Conservation (phyloP, 2,888 invertebrate genomes). For the Rhamphomyia laevipes region DNA sequence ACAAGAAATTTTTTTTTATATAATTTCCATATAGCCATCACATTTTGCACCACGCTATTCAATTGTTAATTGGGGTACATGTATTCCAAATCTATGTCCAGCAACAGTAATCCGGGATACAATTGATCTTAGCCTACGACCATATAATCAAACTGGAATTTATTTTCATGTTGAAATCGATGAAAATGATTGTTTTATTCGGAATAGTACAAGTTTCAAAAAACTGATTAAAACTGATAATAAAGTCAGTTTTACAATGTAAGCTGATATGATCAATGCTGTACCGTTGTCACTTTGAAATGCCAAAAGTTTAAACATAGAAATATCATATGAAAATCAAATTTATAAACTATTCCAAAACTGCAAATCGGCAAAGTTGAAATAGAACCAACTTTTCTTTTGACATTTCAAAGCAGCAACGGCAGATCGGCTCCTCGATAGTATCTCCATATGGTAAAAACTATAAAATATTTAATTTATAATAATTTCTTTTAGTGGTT, state of each 20-base stretch:
- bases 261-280: conserved; percentile 21
- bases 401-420: too few species aligned
- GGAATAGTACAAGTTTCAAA: conserved; percentile 27
- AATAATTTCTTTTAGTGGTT: conserved; percentile 14
- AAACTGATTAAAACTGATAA: conserved; percentile 28
- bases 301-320: conserved; percentile 10
- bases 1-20: neutral
- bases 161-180: conserved; percentile 46
- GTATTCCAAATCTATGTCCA: conserved; percentile 52
- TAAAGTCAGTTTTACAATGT: conserved; percentile 41
- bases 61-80: conserved; percentile 58
- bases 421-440: too few species aligned
- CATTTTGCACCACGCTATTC: conserved; percentile 62
- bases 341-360: too few species aligned
- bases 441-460: too few species aligned
- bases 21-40: conserved; percentile 43
- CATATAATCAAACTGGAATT: conserved; percentile 47
- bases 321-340: too few species aligned
- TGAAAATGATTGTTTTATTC: conserved; percentile 47
- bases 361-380: neutral
- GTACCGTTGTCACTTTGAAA: conserved; percentile 6
- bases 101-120: conserved; percentile 42
- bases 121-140: conserved; percentile 45
- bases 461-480: too few species aligned
- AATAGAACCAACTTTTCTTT: neutral